Percentiles rank a stretch among this genome's conserved stretches.
phyloP scores from a whole-genome alignment of 1,140 invertebrate genomes.

The Leptinotarsa texana region DNA sequence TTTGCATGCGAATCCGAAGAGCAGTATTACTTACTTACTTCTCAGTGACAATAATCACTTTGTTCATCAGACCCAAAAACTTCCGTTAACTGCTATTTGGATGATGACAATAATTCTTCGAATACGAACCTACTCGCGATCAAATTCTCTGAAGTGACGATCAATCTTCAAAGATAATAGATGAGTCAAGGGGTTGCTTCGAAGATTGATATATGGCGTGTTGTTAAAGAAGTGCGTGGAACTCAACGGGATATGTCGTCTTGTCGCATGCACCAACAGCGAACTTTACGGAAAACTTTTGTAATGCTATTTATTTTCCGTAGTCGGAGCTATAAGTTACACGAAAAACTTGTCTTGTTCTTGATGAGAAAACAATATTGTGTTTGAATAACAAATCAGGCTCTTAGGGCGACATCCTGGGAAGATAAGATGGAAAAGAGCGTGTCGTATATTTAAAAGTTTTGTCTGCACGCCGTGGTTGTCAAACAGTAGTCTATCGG shows the following conservation, averaged over 20 bases:
- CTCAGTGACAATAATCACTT: background rate
- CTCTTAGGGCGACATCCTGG: background rate
- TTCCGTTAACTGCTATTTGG: background rate
- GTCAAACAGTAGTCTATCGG: no score
- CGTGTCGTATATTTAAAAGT: background rate
- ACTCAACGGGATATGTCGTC: background rate
- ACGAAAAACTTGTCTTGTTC: slow-evolving; percentile 3
- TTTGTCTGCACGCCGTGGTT: background rate
- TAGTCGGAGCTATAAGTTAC: background rate
- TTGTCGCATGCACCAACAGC: slow-evolving; percentile 1
- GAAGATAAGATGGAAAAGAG: background rate
- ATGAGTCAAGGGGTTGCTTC: slow-evolving; percentile 3
- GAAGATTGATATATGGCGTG: background rate
- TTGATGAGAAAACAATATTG: slow-evolving; percentile 8
- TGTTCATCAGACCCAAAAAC: background rate
- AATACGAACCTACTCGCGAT: background rate
- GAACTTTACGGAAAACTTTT: background rate
- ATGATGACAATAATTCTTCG: background rate
- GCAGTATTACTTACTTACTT: no score
- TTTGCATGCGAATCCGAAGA: background rate
- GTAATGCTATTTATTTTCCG: background rate
- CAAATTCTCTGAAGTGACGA: background rate
- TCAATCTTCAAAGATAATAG: background rate
- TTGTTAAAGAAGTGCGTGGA: slow-evolving; percentile 1
- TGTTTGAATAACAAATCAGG: slow-evolving; percentile 4